Conservation (phyloP, 2,113 vertebrate species). For the Tor tambroides region DNA sequence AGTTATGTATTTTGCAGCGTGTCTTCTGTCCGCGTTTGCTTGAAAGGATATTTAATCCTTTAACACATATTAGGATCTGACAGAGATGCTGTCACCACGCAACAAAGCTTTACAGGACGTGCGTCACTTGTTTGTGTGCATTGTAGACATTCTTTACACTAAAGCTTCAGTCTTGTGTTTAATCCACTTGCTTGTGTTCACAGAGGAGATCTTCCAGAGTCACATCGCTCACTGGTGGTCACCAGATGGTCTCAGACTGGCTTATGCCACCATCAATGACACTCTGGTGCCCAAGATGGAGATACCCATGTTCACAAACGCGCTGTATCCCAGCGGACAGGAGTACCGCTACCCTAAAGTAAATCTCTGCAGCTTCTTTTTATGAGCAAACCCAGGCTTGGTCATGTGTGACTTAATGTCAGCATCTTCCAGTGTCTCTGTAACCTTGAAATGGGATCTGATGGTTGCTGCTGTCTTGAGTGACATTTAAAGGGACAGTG, state of each 20-base stretch:
- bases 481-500: background rate
- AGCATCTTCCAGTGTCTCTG: background rate
- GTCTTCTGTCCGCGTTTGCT: conserved; percentile 9
- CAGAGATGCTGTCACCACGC: background rate
- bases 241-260: conserved; percentile 90
- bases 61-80: background rate
- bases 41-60: background rate
- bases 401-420: background rate
- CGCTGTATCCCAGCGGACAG: conserved; percentile 82
- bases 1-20: background rate
- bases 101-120: background rate
- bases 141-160: no score
- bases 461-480: background rate
- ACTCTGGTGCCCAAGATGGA: conserved; percentile 93
- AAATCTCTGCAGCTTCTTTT: conserved; percentile 51
- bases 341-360: conserved; percentile 96
- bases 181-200: conserved; percentile 38
- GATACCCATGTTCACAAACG: conserved; percentile 86
- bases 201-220: conserved; percentile 94
- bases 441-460: background rate
- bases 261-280: conserved; percentile 94
- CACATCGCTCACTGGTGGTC: conserved; percentile 98
- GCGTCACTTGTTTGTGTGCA: background rate
- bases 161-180: background rate
- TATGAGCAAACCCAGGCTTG: background rate